Evolutionary conservation across 2,888 invertebrate genomes (phyloP).

Genomic region (Heliconius sara): DNA sequence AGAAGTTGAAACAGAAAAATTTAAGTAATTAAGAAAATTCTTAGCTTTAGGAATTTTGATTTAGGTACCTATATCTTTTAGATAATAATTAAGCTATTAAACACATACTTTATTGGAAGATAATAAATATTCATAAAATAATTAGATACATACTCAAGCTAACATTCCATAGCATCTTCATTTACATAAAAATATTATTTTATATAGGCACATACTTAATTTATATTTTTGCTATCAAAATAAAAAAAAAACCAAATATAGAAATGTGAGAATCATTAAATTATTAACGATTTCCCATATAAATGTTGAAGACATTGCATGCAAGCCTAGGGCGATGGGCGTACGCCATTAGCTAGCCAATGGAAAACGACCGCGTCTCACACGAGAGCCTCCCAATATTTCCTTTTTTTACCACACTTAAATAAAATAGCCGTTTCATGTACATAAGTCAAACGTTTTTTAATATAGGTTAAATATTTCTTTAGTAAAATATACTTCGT

Average conservation of each 20-base stretch:
- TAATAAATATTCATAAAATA: too few species aligned
- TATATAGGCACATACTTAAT: background rate
- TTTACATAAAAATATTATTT: too few species aligned
- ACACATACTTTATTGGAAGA: too few species aligned
- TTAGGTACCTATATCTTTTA: too few species aligned
- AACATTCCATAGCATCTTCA: too few species aligned
- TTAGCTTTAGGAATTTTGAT: too few species aligned
- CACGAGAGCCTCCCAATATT: slow-evolving; percentile 62
- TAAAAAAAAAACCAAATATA: background rate
- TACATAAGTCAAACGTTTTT: slow-evolving; percentile 61
- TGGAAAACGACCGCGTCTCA: slow-evolving; percentile 54
- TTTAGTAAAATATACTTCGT: too few species aligned
- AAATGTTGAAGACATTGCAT: slow-evolving; percentile 61
- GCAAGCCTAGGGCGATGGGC: slow-evolving; percentile 75
- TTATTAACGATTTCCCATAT: slow-evolving; percentile 74
- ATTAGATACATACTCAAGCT: too few species aligned
- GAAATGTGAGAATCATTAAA: slow-evolving; percentile 6
- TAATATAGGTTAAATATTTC: background rate
- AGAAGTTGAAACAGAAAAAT: too few species aligned
- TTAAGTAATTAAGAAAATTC: too few species aligned
- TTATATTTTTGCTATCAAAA: background rate
- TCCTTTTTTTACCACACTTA: slow-evolving; percentile 65
- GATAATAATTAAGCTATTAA: too few species aligned
- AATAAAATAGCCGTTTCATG: slow-evolving; percentile 71
- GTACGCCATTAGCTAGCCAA: slow-evolving; percentile 65